Percentiles rank a stretch among this genome's conserved stretches.
These are phyloP conservation scores for Paramormyrops kingsleyae DNA, from an alignment of 2,113 vertebrate genomes.

Conservation along the genomic window DNA sequence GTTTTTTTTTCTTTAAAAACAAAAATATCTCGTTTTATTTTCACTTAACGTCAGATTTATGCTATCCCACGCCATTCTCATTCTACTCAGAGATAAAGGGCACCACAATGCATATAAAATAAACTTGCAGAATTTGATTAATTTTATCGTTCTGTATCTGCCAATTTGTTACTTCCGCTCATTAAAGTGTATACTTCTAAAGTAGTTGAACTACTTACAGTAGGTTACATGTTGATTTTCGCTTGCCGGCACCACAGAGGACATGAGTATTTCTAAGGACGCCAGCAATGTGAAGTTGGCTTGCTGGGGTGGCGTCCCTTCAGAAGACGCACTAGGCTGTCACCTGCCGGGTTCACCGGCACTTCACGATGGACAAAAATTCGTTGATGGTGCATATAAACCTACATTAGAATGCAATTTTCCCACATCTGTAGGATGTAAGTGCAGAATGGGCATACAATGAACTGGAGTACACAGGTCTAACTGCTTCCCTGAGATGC, in stretches of 20 bases:
- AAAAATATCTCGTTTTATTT: background rate
- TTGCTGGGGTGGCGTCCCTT: background rate
- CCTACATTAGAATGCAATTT: background rate
- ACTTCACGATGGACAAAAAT: background rate
- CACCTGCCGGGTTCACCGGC: background rate
- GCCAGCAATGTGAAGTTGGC: background rate
- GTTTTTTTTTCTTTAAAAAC: background rate
- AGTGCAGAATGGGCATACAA: background rate
- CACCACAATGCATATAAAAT: background rate
- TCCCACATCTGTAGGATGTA: background rate
- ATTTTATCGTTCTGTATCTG: background rate
- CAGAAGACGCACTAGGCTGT: background rate
- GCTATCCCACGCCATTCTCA: background rate
- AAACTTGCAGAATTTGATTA: background rate
- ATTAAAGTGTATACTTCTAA: background rate
- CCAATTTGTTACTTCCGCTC: background rate
- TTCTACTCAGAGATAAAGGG: background rate
- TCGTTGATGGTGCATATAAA: background rate
- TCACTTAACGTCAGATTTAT: background rate
- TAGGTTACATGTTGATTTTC: background rate
- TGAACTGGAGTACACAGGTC: background rate
- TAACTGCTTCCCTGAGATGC: background rate
- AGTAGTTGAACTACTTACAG: background rate
- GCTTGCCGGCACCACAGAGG: background rate
- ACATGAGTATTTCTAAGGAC: background rate